These are phyloP conservation scores for Tetramorium bicarinatum DNA, from an alignment of 2,888 invertebrate genomes.

Conservation along the genomic window DNA sequence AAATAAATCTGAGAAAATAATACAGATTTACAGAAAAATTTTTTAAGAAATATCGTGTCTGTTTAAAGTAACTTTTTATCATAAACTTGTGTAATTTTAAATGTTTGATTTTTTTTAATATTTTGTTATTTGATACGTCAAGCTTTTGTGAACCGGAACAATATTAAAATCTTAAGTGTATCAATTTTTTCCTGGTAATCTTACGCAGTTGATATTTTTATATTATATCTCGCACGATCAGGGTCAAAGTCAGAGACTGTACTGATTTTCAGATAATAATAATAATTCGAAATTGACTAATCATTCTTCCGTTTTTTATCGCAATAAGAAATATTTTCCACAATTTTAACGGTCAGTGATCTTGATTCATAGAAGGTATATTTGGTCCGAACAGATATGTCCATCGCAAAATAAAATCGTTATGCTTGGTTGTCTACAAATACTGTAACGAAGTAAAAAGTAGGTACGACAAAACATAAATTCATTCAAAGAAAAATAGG, in stretches of 20 bases:
- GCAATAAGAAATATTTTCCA: conserved; percentile 31
- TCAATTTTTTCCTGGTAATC: conserved; percentile 23
- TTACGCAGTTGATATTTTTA: conserved; percentile 6
- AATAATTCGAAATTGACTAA: conserved; percentile 39
- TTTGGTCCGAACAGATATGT: neutral
- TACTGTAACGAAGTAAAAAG: neutral
- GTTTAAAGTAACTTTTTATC: neutral
- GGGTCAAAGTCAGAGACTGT: conserved; percentile 51
- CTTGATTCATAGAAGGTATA: neutral
- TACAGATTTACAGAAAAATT: neutral
- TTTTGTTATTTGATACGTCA: neutral
- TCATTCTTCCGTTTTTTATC: conserved; percentile 54
- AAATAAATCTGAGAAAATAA: conserved; percentile 8
- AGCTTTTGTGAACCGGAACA: neutral
- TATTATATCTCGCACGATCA: conserved; percentile 35
- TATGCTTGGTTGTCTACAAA: neutral
- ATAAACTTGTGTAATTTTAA: neutral
- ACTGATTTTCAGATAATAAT: conserved; percentile 43
- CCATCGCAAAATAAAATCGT: conserved; percentile 31
- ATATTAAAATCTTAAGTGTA: conserved; percentile 3
- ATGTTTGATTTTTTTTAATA: neutral
- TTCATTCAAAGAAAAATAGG: conserved; percentile 8
- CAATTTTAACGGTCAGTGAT: conserved; percentile 45
- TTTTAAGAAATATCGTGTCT: neutral
- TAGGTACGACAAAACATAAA: neutral